These are phyloP conservation scores for Sciaenops ocellatus DNA, from an alignment of 2,797 vertebrate species.

Conservation along the genomic window DNA sequence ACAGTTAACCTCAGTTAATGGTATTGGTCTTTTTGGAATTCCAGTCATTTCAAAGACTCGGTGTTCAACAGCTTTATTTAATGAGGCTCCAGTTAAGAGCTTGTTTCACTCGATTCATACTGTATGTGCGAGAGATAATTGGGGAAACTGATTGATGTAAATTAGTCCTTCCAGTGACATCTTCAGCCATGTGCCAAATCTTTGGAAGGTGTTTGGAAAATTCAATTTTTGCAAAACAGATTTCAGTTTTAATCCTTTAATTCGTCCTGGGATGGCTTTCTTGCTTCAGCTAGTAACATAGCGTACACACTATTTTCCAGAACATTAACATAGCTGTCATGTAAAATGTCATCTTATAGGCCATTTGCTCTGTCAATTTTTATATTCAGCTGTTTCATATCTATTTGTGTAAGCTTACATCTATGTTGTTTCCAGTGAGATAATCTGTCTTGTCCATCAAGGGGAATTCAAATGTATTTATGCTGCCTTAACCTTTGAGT, in stretches of 20 bases:
- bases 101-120: neutral
- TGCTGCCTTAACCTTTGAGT: constrained; percentile 13
- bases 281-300: neutral
- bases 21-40: neutral
- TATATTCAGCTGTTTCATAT: constrained; percentile 4
- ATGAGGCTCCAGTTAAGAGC: neutral
- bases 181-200: neutral
- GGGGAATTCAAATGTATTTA: constrained; percentile 18
- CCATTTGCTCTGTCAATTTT: neutral
- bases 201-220: neutral
- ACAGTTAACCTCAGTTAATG: neutral
- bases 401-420: neutral
- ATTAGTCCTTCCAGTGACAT: neutral
- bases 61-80: constrained; percentile 1
- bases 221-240: neutral
- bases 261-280: neutral
- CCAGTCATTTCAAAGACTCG: neutral
- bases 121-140: neutral
- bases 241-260: neutral
- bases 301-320: neutral
- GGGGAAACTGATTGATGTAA: neutral
- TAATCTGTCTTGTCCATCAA: constrained; percentile 19
- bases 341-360: neutral
- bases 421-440: neutral
- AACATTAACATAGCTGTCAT: neutral